phyloP scores from a whole-genome alignment of 2,113 vertebrate genomes.

The Phylloscopus whistleri region DNA sequence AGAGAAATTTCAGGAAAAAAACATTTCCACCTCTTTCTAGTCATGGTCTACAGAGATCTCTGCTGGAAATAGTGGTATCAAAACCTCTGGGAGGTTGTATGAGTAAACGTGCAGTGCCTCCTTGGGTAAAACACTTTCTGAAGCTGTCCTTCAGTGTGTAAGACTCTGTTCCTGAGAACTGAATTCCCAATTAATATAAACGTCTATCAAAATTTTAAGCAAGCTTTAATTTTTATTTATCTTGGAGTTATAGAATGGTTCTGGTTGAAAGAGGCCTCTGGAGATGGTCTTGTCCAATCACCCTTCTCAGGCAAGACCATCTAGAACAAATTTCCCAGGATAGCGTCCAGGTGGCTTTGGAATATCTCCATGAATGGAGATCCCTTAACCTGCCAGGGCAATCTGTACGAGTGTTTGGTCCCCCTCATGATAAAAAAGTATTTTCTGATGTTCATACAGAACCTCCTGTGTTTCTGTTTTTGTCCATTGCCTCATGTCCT shows the following conservation, averaged over 20 bases:
- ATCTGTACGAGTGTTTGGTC: not conserved
- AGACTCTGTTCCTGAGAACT: not conserved
- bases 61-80: not conserved
- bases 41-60: not conserved
- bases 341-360: not conserved
- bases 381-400: not conserved
- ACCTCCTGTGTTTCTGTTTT: not conserved
- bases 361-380: not conserved
- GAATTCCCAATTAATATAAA: not conserved
- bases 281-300: not conserved
- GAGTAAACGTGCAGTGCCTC: not conserved
- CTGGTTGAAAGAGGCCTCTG: not conserved
- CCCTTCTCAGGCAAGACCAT: not conserved
- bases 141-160: not conserved
- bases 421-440: not conserved
- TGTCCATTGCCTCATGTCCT: not conserved
- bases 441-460: not conserved
- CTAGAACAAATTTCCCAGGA: not conserved
- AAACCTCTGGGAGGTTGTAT: not conserved
- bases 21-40: not conserved
- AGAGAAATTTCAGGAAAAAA: not conserved
- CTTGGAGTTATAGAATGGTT: not conserved
- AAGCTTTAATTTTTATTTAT: not conserved
- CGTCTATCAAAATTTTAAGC: not conserved
- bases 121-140: not conserved